These are phyloP conservation scores for Apotomis betuletana DNA, from an alignment of 2,888 invertebrate species.

Conservation along the genomic window DNA sequence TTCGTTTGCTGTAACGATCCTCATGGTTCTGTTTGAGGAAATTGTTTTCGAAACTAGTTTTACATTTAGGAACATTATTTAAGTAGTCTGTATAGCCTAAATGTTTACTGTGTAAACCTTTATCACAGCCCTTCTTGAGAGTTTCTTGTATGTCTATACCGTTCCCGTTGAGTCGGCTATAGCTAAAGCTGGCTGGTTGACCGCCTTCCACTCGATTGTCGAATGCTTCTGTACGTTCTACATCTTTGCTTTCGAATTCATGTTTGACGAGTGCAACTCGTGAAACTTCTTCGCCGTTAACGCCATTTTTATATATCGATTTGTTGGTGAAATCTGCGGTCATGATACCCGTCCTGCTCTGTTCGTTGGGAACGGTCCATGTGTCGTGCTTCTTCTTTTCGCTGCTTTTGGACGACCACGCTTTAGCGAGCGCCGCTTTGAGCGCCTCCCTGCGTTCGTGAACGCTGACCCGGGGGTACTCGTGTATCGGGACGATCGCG, in stretches of 20 bases:
- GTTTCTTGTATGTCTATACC: constrained; percentile 79
- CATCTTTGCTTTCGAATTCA: constrained; percentile 76
- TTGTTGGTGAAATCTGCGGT: constrained; percentile 69
- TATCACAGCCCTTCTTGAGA: constrained; percentile 81
- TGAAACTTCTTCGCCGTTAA: constrained; percentile 67
- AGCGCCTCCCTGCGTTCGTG: constrained; percentile 80
- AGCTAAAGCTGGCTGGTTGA: constrained; percentile 70
- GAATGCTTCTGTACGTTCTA: constrained; percentile 63
- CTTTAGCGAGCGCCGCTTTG: constrained; percentile 79
- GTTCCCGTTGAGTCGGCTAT: constrained; percentile 70
- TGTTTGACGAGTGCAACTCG: constrained; percentile 75
- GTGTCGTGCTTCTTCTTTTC: constrained; percentile 78
- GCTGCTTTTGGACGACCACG: constrained; percentile 76
- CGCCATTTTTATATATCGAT: constrained; percentile 60
- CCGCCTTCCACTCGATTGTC: constrained; percentile 66
- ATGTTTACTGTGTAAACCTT: constrained; percentile 79
- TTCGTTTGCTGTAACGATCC: constrained; percentile 77
- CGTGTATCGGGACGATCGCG: constrained; percentile 84
- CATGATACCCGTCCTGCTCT: constrained; percentile 67
- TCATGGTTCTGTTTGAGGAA: constrained; percentile 78
- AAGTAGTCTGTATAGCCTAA: constrained; percentile 77
- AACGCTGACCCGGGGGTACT: constrained; percentile 84
- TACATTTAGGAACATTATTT: constrained; percentile 82
- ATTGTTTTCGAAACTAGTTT: constrained; percentile 80
- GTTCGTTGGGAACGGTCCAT: constrained; percentile 74